These are phyloP conservation scores for Drosophila infuscata DNA, from an alignment of 2,888 invertebrate species.

Conservation along the genomic window DNA sequence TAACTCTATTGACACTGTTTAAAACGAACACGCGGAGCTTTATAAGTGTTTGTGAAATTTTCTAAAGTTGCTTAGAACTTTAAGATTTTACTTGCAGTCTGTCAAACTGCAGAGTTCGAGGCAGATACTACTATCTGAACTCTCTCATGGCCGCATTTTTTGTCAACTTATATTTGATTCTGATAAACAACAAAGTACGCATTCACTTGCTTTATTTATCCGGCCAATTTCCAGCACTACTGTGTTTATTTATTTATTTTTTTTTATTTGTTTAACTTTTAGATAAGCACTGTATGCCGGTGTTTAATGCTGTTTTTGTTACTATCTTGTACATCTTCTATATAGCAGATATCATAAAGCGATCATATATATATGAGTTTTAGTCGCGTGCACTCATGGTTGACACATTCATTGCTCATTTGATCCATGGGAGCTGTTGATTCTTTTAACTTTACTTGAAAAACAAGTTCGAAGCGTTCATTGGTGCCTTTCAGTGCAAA, in stretches of 20 bases:
- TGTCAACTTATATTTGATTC: constrained; percentile 17
- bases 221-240: constrained; percentile 24
- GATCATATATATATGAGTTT: not conserved
- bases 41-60: not conserved
- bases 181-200: constrained; percentile 34
- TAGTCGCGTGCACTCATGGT: not conserved
- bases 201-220: constrained; percentile 33
- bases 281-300: constrained; percentile 36
- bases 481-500: not conserved
- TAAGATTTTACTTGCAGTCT: not conserved
- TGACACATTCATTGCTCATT: not conserved
- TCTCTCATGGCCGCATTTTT: constrained; percentile 41
- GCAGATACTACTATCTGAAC: constrained; percentile 26
- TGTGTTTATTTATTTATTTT: constrained; percentile 26
- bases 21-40: not conserved
- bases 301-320: constrained; percentile 1
- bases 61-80: not conserved
- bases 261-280: constrained; percentile 32
- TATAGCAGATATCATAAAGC: not conserved
- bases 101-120: constrained; percentile 13
- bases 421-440: not conserved
- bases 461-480: not conserved
- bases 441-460: not conserved
- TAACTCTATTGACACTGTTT: constrained; percentile 3
- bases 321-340: constrained; percentile 19